Base-by-base conservation (phyloP, 1,140 invertebrate genomes). In the Drosophila ananassae region DNA sequence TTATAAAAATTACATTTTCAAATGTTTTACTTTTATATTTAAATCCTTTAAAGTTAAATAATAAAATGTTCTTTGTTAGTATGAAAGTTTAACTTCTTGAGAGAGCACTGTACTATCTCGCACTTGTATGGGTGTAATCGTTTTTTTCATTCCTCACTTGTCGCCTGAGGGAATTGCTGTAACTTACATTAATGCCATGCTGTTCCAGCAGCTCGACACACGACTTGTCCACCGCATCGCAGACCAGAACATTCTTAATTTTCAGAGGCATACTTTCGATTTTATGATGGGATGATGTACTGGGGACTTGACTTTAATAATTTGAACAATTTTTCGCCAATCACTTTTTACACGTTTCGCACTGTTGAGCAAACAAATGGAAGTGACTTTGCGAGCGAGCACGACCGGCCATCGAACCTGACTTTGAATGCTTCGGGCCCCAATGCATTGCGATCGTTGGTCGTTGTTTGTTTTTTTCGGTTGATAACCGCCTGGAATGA, bases 161-260 rank as follows among this genome's bases (percentile, higher is more conserved):
- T 6, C 52, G 24, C 28, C 4, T 6, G 12, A 7, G 32, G 50
- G 47, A 25, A 13, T 2, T 39, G 8, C 7, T 2, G 3, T 28
- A 30, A 90, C 62, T 95, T 53, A 98, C 97, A 47, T 95, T 92
- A 69, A 99, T 95, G 12, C 95, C 96, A 90, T 97, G 94, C 52
- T 94, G 92, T 66, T 94, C 92, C 1, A 99, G 93, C 37, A 98
- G 94, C 58, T 97, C 94, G 2, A 95, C 95, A 91, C 98, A 99
- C 74, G 95, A 94, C 9, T 94, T 92, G 89, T 98, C 97, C 2
- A 99, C 96, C 22, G 97, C 96, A 93, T 99, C 98, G 73, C 97
- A 97, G 67, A 99, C 96, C 24, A 99, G 92, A 44, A 99, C 97
- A 51, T 93, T 94, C 72, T 94, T 93, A 54, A 95, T 94, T 55